Evolutionary conservation across 2,888 invertebrate species (phyloP).

Genomic region (Orthonychiurus folsomi): DNA sequence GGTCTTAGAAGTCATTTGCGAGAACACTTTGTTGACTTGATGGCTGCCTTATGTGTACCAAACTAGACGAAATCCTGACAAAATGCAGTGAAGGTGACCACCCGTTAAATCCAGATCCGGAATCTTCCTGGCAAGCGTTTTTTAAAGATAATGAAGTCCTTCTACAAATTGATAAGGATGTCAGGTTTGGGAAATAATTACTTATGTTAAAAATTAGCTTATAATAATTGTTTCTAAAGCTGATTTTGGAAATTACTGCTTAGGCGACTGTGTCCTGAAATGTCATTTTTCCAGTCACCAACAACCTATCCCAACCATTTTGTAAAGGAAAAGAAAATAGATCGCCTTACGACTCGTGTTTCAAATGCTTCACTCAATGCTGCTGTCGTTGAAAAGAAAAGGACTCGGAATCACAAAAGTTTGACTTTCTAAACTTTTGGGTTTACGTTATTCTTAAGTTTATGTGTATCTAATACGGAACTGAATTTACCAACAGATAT

Average conservation of each 20-base stretch:
- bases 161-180: constrained; percentile 95
- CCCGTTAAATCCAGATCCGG: constrained; percentile 89
- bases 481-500: neutral
- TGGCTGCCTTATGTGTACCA: neutral
- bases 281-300: constrained; percentile 92
- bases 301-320: constrained; percentile 81
- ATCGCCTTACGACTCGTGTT: constrained; percentile 78
- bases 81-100: constrained; percentile 72
- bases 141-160: constrained; percentile 97
- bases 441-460: too few relatives aligned
- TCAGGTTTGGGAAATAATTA: too few relatives aligned
- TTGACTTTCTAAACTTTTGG: constrained; percentile 1
- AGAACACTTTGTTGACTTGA: neutral
- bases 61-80: constrained; percentile 72
- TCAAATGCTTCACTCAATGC: constrained; percentile 75
- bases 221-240: neutral
- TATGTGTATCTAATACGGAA: too few relatives aligned
- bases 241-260: too few relatives aligned
- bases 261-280: constrained; percentile 81
- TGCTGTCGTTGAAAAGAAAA: constrained; percentile 75
- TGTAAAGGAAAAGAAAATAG: constrained; percentile 69
- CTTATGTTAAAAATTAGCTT: constrained; percentile 7
- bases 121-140: constrained; percentile 89
- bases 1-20: neutral
- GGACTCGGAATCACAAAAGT: constrained; percentile 61